Percentiles rank a stretch among this genome's conserved stretches.
These are phyloP conservation scores for Epinephelus awoara DNA, from an alignment of 2,797 vertebrate species.

Conservation along the genomic window DNA sequence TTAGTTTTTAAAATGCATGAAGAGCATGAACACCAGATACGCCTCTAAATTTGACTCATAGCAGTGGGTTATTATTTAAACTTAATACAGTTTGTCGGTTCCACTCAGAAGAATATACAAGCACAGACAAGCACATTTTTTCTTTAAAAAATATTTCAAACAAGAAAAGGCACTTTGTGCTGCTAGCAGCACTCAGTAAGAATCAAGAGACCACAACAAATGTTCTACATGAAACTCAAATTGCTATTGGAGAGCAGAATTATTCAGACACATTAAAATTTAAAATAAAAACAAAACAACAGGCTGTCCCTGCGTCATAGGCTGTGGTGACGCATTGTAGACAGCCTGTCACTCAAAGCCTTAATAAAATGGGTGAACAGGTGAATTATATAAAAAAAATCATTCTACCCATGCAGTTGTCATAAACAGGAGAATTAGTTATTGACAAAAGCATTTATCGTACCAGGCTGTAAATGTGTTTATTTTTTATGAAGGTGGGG, in stretches of 20 bases:
- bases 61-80: neutral
- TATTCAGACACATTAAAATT: neutral
- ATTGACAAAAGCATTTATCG: no score
- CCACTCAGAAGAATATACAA: neutral
- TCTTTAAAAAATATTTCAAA: neutral
- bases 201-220: neutral
- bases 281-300: no score
- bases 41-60: neutral
- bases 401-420: no score
- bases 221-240: neutral
- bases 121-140: neutral
- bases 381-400: no score
- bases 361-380: no score
- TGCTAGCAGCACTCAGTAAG: neutral
- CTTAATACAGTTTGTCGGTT: neutral
- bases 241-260: neutral
- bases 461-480: no score
- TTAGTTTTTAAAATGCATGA: slow-evolving; percentile 1
- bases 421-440: no score
- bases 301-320: no score
- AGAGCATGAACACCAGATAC: neutral
- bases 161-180: neutral
- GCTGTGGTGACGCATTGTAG: no score
- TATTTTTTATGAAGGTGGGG: no score
- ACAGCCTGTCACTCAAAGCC: no score